Evolutionary conservation across 2,888 invertebrate species (phyloP).

Genomic region (Periphyllus acericola): DNA sequence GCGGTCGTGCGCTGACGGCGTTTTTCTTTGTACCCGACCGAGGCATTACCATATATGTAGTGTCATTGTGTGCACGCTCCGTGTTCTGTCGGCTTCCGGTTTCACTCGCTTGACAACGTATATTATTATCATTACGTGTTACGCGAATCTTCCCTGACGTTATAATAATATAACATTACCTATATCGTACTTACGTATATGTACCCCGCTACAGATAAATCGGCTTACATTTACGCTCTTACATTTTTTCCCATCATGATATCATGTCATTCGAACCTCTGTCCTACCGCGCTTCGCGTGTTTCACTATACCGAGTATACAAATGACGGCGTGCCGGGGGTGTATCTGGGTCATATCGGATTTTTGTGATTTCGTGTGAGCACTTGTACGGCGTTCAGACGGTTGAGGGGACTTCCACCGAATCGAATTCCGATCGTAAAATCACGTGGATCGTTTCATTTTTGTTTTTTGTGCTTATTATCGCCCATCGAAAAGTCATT

Average conservation of each 20-base stretch:
- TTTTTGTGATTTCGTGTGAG: constrained; percentile 17
- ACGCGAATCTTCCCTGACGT: neutral
- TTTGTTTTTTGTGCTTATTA: neutral
- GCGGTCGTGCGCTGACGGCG: no score
- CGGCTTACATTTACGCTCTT: neutral
- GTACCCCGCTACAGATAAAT: neutral
- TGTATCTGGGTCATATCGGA: constrained; percentile 45
- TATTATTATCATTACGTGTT: neutral
- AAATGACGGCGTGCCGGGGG: neutral
- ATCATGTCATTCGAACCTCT: neutral
- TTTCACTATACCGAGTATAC: no score
- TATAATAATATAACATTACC: no score
- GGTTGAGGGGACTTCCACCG: neutral
- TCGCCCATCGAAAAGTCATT: no score
- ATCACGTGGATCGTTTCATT: neutral
- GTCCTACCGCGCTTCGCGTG: neutral
- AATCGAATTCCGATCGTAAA: neutral
- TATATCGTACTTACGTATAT: no score
- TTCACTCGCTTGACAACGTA: neutral
- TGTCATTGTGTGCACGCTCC: neutral
- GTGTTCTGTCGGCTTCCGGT: neutral
- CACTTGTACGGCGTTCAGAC: neutral
- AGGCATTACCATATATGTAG: no score
- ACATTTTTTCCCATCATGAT: no score
- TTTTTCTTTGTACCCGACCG: no score